Percentiles rank a stretch among this genome's conserved stretches.
phyloP scores from a whole-genome alignment of 2,797 vertebrate genomes.

The Thaleichthys pacificus region DNA sequence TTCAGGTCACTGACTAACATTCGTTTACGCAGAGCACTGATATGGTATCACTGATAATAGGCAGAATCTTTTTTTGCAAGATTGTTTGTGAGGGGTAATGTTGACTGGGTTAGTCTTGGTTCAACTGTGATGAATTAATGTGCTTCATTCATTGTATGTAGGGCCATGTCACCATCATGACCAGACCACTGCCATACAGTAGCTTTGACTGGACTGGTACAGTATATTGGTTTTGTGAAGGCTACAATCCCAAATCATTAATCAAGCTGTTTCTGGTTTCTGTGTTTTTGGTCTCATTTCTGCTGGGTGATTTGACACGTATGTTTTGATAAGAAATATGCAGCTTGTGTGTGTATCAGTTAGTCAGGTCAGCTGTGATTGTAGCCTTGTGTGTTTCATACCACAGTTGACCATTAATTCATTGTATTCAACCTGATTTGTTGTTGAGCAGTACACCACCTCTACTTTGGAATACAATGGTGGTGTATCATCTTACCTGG shows the following conservation, averaged over 20 bases:
- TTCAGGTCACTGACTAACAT: not conserved
- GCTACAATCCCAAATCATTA: not conserved
- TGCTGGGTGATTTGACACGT: too few species aligned
- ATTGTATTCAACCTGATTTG: too few species aligned
- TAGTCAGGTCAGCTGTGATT: too few species aligned
- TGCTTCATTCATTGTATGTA: not conserved
- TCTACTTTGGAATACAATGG: too few species aligned
- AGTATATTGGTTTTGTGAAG: not conserved
- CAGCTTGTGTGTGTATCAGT: too few species aligned
- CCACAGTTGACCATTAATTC: too few species aligned
- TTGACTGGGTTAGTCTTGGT: not conserved
- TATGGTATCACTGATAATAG: not conserved
- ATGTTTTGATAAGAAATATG: too few species aligned
- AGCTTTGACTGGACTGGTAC: not conserved
- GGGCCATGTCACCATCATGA: not conserved
- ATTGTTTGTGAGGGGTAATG: not conserved
- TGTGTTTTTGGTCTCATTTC: too few species aligned
- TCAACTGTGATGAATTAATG: not conserved
- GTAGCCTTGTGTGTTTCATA: too few species aligned
- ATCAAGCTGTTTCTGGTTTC: too few species aligned
- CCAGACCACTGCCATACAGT: not conserved
- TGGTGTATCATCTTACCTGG: not conserved
- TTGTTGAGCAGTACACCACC: too few species aligned
- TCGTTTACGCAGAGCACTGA: not conserved
- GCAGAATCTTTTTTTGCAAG: not conserved